Base-by-base conservation (phyloP, 1,140 invertebrate species). In the Phymastichus coffea region DNA sequence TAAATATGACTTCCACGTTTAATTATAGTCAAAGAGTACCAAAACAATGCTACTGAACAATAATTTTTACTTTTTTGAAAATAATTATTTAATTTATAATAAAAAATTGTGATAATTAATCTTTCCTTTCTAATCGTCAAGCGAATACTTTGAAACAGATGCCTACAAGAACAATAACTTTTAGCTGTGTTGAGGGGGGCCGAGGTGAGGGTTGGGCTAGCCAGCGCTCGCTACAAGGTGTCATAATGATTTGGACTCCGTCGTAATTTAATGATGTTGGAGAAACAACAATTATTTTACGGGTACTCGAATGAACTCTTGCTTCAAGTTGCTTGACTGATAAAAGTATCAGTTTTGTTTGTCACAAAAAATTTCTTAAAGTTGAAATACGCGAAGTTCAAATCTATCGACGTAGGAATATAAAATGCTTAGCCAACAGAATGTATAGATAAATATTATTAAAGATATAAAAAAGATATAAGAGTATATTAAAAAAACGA, bases 101-200 rank as follows among this genome's bases (percentile, higher is more conserved):
- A 19, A 41, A 14, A 19, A 20, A 33, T 22, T 48, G n/a, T 48
- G 33, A 41, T 41, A 41, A 17, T n/a, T 7, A 1, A 25, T 14
- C 12, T 58, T 58, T 58, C 46, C 40, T 58, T 58, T 58, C 23
- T 58, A 38, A 33, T 12, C 1, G 19, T 19, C 56, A 9, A n/a
- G n/a, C 41, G 33, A 3, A 28, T 12, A 28, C 25, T n/a, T n/a
- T 15, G 28, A 28, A 54, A 9, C 43, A 43, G 52, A 48, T 54
- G 44, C 22, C 46, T 48, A 4, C n/a, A 40, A 49, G 25, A 47
- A 63, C 7, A 66, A 67, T 71, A 65, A 65, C 25, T 64, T 68
- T 63, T 72, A 76, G 72, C 74, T 76, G 73, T 68, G 71, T 75
- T 76, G 72, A 75, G 73, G 73, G 73, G 74, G 73, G 73, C 72